phyloP scores from a whole-genome alignment of 2,888 invertebrate species.

The Aromia moschata region DNA sequence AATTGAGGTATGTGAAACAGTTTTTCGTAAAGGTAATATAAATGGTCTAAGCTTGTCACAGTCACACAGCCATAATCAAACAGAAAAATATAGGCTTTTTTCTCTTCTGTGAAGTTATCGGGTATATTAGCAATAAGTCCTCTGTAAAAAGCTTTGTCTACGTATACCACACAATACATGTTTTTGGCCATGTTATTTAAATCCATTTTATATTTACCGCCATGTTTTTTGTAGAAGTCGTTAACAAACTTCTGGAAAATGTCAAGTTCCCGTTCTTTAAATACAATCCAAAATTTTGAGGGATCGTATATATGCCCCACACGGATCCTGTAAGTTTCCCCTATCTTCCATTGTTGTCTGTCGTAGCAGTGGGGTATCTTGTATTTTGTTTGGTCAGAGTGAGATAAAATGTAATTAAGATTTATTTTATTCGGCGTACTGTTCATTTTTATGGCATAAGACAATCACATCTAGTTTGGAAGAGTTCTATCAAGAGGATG shows the following conservation, averaged over 20 bases:
- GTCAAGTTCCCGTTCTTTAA: slow-evolving; percentile 29
- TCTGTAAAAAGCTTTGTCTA: slow-evolving; percentile 32
- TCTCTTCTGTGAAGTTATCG: neutral
- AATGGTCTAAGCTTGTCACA: slow-evolving; percentile 17
- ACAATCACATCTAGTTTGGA: no score
- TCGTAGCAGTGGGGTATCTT: slow-evolving; percentile 35
- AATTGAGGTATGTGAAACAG: slow-evolving; percentile 29
- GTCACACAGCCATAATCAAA: slow-evolving; percentile 34
- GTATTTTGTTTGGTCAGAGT: slow-evolving; percentile 26
- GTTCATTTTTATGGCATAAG: neutral
- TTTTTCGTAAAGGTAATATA: slow-evolving; percentile 33
- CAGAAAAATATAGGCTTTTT: slow-evolving; percentile 29
- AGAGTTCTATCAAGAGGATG: no score
- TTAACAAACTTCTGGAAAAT: slow-evolving; percentile 31
- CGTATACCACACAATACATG: slow-evolving; percentile 30
- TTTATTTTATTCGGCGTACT: slow-evolving; percentile 19
- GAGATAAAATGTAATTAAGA: slow-evolving; percentile 23
- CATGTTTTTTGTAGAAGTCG: slow-evolving; percentile 27
- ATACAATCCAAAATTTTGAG: slow-evolving; percentile 39
- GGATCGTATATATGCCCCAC: slow-evolving; percentile 35
- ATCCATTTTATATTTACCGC: slow-evolving; percentile 30
- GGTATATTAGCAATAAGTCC: slow-evolving; percentile 35
- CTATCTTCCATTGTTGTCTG: slow-evolving; percentile 28
- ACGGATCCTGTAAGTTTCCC: slow-evolving; percentile 33
- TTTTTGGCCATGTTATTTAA: slow-evolving; percentile 17